Evolutionary conservation across 2,113 vertebrate species (phyloP), one percentile per base, ranked within the genome.

Genomic region (Cygnus atratus): DNA sequence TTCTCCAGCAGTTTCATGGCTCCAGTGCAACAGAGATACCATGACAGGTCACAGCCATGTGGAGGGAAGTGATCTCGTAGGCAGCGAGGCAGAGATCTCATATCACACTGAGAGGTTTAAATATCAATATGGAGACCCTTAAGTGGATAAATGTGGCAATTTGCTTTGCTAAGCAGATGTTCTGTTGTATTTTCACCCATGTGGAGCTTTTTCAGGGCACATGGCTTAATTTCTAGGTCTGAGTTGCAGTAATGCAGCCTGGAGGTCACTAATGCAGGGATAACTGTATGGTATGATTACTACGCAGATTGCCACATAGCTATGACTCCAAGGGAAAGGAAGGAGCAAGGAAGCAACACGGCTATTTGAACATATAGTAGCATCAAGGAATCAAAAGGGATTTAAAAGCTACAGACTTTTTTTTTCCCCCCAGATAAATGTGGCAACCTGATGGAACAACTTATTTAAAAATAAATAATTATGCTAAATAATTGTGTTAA

Each of bases 181-280:
- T 96, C 66, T 79, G 62, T 78, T 2, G 2, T 87, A 33, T 94
- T 91, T 96, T 82, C 61, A 59, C 44, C 85, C 62, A 35, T 65
- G 58, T 46, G 84, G 44, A 79, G 90, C 35, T 95, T 96, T 97
- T 84, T 91, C 92, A 79, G 67, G 84, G 77, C 37, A 22, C 87
- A 54, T 0, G 0, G 86, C 86, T 88, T 96, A 96, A 96, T 97
- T 96, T 89, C 88, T 88, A 66, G 88, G 77, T 94, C 86, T 94
- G 92, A 93, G 90, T 84, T 93, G 70, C 90, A 87, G 90, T 92
- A 92, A 82, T 89, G 80, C 77, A 92, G 88, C 76, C 77, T 87
- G 77, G 84, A 96, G 95, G 95, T 97, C 95, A 97, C 95, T 96
- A 96, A 96, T 96, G 92, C 84, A 92, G 81, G 62, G 88, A 91